Evolutionary conservation across 2,113 vertebrate species (phyloP), one percentile per base, ranked within the genome.

Genomic region (Ceuthmochares aereus): DNA sequence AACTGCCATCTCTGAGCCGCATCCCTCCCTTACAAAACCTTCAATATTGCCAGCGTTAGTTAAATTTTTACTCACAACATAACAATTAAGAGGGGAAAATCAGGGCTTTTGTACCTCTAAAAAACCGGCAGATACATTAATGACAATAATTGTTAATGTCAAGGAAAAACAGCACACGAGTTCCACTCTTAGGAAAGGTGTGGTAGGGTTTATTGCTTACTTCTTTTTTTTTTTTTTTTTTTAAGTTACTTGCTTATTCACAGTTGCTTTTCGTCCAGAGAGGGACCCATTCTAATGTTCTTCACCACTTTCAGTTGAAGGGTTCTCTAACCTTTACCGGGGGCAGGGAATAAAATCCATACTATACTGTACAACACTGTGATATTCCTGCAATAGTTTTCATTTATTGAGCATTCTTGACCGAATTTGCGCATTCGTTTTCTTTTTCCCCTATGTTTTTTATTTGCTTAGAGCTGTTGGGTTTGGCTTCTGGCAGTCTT

Each of bases 401-500:
- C 2, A 47, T 80, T 85, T 83, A n/a, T 54, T 73, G 34, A 82
- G 5, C 14, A 32, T 84, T 59, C 15, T 32, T 73, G 40, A 88
- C 32, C 47, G 58, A 68, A 49, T 68, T 76, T 42, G 19, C 1
- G 0, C 4, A 7, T 22, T 79, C 67, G 12, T 43, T 81, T 82
- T 76, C 51, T 4, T 62, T 79, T 75, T 43, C 25, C 10, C 18
- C 10, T 34, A 5, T 62, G 25, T 29, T 81, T 90, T 75, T 60
- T 73, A 29, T 68, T 74, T 70, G 21, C 25, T 81, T 81, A 80
- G 62, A 34, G 22, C 9, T 81, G 6, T 78, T 91, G 5, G 22
- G 16, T 84, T 87, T 87, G 20, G 7, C 49, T 89, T 69, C 32
- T 91, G 84, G 25, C 64, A 70, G n/a, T 78, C 17, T 84, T 77